A percentile compares a stretch with the other conserved stretches of the same genome.
phyloP scores from a whole-genome alignment of 2,113 vertebrate genomes.

The Tricholaema leucomelas region DNA sequence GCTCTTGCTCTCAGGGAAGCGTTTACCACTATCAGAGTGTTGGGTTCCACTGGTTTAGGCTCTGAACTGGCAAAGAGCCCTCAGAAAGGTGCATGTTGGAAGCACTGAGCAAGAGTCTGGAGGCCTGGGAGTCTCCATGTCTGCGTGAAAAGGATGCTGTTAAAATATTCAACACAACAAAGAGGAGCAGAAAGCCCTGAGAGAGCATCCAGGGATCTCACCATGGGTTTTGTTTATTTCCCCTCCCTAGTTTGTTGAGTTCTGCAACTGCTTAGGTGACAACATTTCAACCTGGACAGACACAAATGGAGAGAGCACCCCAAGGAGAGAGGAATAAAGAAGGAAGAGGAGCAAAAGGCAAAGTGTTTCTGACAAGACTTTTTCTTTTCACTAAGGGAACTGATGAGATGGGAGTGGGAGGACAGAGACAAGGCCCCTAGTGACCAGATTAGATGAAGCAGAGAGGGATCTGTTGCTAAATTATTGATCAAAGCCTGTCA shows the following conservation, averaged over 20 bases:
- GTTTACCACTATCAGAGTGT: fast-evolving
- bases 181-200: fast-evolving
- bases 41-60: background rate
- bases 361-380: background rate
- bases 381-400: background rate
- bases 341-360: background rate
- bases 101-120: background rate
- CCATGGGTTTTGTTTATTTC: background rate
- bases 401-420: background rate
- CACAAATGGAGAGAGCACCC: background rate
- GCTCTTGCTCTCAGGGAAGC: background rate
- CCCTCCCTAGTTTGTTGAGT: background rate
- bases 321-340: background rate
- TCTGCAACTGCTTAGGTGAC: background rate
- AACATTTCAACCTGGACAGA: background rate
- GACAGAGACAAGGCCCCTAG: background rate
- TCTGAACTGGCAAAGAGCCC: background rate
- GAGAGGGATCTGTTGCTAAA: background rate
- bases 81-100: background rate
- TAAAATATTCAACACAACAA: background rate
- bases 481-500: background rate
- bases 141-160: background rate
- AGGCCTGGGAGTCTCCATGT: background rate
- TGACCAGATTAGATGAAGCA: background rate
- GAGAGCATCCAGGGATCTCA: background rate